Evolutionary conservation across 2,888 invertebrate genomes (phyloP), one percentile per base, ranked within the genome.

Genomic region (Falcaria lacertinaria): DNA sequence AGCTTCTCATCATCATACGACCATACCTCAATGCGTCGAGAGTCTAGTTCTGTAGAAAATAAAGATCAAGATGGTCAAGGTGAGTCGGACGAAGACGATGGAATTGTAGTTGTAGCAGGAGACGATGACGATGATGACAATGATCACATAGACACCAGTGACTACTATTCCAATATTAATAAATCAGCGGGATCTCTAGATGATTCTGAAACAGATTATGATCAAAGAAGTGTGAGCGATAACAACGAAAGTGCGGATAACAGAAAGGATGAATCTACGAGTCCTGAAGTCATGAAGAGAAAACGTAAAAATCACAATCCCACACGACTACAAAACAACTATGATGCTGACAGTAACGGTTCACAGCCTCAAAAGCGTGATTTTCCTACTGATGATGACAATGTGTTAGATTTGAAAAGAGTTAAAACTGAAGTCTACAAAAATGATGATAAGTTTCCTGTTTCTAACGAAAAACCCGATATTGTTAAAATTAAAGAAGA

Each of bases 301-400:
- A 97, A 97, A 79, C 91, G 97, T 19, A 97, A 97, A 84, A 96
- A 94, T 61, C 93, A 95, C 60, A 97, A 97, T 74, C 97, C 97
- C 0, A 96, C 94, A 1, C 91, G 95, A 50, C 93, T 96, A 69
- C 93, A 95, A n/a, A 81, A 76, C 43, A 74, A 64, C 41, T 68
- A 67, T 37, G 55, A 56, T 15, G 51, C 64, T 2, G 76, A 75
- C 39, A 37, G 37, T 5, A 73, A 64, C 47, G 55, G 60, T 33
- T 58, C 68, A 22, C 47, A 53, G 2, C 61, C 63, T 35, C 60
- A 69, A 41, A 69, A 70, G 44, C 50, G 58, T 45, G 73, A 72
- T 37, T 64, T 73, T n/a, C 61, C 64, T 40, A 54, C 56, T 13
- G 66, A 71, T 28, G 50, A 58, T 62, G 75, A 89, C 62, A 72